Evolutionary conservation across 2,113 vertebrate species (phyloP).

Genomic region (Choloepus hoffmanni): DNA sequence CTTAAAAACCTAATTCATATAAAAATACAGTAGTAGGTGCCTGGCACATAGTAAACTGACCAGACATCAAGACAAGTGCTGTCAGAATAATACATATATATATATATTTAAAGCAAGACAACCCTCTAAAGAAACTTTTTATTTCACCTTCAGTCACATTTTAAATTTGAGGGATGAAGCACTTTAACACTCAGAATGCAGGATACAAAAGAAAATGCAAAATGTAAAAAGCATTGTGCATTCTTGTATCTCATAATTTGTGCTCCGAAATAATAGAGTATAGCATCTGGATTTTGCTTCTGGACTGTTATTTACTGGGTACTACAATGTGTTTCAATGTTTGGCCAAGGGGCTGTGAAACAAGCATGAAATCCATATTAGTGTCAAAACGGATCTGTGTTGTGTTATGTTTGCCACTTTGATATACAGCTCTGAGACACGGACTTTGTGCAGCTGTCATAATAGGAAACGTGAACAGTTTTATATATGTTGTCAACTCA

Average conservation of each 20-base stretch:
- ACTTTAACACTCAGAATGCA: conserved; percentile 42
- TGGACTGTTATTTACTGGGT: conserved; percentile 46
- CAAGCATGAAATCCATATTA: conserved; percentile 71
- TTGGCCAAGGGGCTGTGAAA: conserved; percentile 64
- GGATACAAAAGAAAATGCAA: conserved; percentile 36
- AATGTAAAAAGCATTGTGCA: neutral
- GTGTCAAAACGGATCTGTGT: conserved; percentile 67
- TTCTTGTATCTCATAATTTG: conserved; percentile 54
- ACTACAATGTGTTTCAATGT: conserved; percentile 61
- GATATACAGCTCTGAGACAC: conserved; percentile 62
- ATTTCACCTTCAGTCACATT: conserved; percentile 3
- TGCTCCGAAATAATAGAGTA: conserved; percentile 51
- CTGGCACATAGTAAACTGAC: neutral
- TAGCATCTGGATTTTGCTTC: conserved; percentile 38
- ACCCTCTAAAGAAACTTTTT: neutral
- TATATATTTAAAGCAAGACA: conserved; percentile 52
- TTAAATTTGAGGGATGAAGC: neutral
- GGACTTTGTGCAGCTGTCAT: conserved; percentile 60
- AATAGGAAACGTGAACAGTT: conserved; percentile 48
- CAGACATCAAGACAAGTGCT: neutral
- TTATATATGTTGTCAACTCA: conserved; percentile 39
- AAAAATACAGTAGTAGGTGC: neutral
- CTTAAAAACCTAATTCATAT: neutral
- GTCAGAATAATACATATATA: neutral
- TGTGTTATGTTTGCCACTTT: conserved; percentile 66